Conservation (phyloP, 2,888 invertebrate genomes). For the Odontothrips loti region DNA sequence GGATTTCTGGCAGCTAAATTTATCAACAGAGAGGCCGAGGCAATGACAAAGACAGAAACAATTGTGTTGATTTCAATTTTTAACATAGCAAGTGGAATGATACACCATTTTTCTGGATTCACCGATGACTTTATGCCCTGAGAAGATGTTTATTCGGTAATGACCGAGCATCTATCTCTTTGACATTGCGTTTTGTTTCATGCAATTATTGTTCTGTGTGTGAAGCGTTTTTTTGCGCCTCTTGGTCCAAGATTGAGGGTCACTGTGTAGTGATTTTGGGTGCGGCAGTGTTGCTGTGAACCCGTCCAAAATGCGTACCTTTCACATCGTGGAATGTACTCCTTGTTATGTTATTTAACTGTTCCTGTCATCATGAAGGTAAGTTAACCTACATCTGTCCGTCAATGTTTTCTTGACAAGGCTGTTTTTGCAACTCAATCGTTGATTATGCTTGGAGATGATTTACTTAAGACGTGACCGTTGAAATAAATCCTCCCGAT, state of each 20-base stretch:
- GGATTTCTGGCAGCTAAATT: constrained; percentile 10
- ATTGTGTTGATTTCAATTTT: not conserved
- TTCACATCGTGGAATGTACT: not conserved
- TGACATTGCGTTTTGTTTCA: not conserved
- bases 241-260: not conserved
- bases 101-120: not conserved
- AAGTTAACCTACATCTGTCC: not conserved
- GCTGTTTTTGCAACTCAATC: not conserved
- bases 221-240: not conserved
- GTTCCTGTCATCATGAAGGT: not conserved
- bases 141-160: not conserved
- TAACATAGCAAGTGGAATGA: not conserved
- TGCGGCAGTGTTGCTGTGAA: not conserved
- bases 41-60: constrained; percentile 25
- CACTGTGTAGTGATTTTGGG: not conserved
- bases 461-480: too few species aligned
- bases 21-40: constrained; percentile 23
- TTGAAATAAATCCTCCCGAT: too few species aligned
- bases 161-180: not conserved
- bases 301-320: not conserved
- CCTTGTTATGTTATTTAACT: not conserved
- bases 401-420: not conserved
- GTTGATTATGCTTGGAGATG: too few species aligned
- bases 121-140: not conserved
- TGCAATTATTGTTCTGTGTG: not conserved